These are phyloP conservation scores for Neodontobutis hainanensis DNA, from an alignment of 2,113 vertebrate genomes.

Conservation along the genomic window DNA sequence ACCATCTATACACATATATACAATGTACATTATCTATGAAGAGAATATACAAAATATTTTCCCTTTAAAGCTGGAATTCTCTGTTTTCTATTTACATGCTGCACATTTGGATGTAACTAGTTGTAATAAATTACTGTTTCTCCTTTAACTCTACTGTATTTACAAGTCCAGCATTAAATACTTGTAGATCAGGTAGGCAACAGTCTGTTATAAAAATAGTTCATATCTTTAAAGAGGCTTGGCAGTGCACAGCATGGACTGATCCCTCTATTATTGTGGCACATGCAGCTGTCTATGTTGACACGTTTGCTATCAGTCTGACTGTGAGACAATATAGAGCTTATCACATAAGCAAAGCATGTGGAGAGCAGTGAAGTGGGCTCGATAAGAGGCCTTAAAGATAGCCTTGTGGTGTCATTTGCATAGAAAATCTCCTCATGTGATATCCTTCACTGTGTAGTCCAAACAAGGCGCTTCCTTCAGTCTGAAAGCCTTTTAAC, in stretches of 20 bases:
- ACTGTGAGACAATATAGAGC: constrained; percentile 26
- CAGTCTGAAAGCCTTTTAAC: constrained; percentile 33
- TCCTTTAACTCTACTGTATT: constrained; percentile 85
- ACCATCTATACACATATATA: constrained; percentile 85
- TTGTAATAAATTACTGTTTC: constrained; percentile 91
- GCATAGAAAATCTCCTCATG: constrained; percentile 71
- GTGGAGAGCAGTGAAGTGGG: constrained; percentile 43
- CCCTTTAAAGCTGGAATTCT: constrained; percentile 84
- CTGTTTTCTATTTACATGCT: constrained; percentile 68
- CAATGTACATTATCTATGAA: constrained; percentile 84
- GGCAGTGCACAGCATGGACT: constrained; percentile 88
- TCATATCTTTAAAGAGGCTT: constrained; percentile 75
- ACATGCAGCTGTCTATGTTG: constrained; percentile 43
- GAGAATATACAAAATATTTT: constrained; percentile 75
- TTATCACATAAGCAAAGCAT: constrained; percentile 59
- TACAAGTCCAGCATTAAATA: constrained; percentile 94
- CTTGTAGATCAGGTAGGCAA: constrained; percentile 83
- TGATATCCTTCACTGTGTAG: constrained; percentile 40
- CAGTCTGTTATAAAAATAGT: constrained; percentile 76
- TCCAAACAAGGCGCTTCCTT: constrained; percentile 42
- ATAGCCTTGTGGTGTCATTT: constrained; percentile 51
- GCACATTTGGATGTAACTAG: constrained; percentile 68
- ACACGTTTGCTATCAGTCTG: constrained; percentile 25
- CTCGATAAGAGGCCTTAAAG: constrained; percentile 28
- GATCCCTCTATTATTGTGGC: constrained; percentile 83